These are phyloP conservation scores for Hybos culiciformis DNA, from an alignment of 2,888 invertebrate species.

Conservation along the genomic window DNA sequence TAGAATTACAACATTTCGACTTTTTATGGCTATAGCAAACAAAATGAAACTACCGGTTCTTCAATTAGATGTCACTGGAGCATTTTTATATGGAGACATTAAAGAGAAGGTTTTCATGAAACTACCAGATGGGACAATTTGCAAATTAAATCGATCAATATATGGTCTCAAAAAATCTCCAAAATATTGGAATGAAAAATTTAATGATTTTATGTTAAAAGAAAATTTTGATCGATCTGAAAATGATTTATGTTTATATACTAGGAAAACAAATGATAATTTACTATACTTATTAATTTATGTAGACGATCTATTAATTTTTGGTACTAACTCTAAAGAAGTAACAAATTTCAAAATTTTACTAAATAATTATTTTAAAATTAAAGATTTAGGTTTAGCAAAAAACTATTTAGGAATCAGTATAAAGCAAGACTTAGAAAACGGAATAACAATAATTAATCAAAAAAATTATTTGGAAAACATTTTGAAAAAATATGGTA, in stretches of 20 bases:
- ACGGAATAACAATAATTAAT: background rate
- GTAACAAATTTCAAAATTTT: background rate
- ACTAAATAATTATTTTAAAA: slow-evolving; percentile 2
- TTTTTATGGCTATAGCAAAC: background rate
- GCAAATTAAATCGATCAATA: background rate
- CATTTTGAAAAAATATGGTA: background rate
- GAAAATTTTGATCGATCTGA: background rate
- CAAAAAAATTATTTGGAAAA: slow-evolving; percentile 3
- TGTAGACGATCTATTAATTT: slow-evolving; percentile 1
- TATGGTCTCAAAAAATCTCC: background rate
- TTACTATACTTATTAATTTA: slow-evolving; percentile 3
- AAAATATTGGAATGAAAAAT: background rate
- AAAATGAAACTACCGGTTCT: background rate
- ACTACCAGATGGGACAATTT: background rate
- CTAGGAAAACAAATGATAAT: background rate
- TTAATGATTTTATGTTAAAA: background rate
- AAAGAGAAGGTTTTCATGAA: background rate
- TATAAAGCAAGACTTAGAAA: background rate
- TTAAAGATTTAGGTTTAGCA: slow-evolving; percentile 2
- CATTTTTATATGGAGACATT: background rate
- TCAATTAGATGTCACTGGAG: background rate
- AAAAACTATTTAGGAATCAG: too few relatives aligned
- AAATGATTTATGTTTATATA: slow-evolving; percentile 2
- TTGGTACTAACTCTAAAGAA: too few relatives aligned
- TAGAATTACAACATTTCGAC: slow-evolving; percentile 13